Percentiles rank a stretch among this genome's conserved stretches.
Evolutionary conservation across 2,797 vertebrate species (phyloP).

Genomic region (Crypturellus tataupa): DNA sequence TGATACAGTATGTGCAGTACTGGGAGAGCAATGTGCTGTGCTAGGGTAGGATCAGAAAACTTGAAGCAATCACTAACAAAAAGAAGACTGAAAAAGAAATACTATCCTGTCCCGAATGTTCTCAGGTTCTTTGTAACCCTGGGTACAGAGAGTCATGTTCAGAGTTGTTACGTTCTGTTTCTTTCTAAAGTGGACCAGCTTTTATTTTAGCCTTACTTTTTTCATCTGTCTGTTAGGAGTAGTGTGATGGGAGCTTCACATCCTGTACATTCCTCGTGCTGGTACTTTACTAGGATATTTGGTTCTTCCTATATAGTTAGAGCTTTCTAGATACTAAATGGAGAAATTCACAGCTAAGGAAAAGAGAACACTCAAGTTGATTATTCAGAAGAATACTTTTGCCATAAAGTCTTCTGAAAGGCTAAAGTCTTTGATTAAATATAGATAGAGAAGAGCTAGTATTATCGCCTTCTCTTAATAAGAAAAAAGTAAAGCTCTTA

Average conservation of each 20-base stretch:
- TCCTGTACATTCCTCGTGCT: not conserved
- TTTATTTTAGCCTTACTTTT: not conserved
- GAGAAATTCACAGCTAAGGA: not conserved
- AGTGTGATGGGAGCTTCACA: not conserved
- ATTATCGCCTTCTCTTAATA: not conserved
- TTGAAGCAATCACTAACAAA: not conserved
- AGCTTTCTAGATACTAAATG: not conserved
- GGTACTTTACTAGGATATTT: not conserved
- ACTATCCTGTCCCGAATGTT: not conserved
- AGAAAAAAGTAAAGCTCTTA: not conserved
- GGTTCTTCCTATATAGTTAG: not conserved
- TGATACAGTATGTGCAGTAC: not conserved
- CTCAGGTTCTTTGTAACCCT: not conserved
- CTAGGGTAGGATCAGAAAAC: not conserved
- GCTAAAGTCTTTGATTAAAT: not conserved
- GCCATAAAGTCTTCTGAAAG: not conserved
- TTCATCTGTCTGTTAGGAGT: not conserved
- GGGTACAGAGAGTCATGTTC: not conserved
- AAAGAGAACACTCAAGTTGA: not conserved
- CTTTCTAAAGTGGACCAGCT: not conserved
- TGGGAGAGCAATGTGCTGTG: not conserved
- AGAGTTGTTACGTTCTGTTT: not conserved
- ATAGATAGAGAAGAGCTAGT: not conserved
- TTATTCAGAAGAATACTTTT: not conserved
- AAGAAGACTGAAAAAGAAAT: not conserved